phyloP scores from a whole-genome alignment of 2,888 invertebrate species.

The Nephrotoma appendiculata region DNA sequence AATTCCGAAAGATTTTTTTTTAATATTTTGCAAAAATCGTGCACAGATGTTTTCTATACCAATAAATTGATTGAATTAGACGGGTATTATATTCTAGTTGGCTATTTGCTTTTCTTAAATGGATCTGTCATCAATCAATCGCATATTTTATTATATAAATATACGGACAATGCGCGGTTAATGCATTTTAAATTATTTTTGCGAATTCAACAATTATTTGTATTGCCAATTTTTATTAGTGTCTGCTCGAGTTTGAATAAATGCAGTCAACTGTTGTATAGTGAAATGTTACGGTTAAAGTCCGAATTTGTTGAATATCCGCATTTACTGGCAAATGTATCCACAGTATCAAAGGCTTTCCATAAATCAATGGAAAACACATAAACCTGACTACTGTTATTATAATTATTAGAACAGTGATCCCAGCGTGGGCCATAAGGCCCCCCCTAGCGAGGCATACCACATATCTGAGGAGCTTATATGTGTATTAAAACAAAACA shows the following conservation, averaged over 20 bases:
- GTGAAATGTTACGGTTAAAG: too few relatives aligned
- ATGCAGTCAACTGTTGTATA: too few relatives aligned
- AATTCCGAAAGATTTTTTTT: neutral
- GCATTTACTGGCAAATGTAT: too few relatives aligned
- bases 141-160: neutral
- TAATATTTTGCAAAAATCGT: neutral
- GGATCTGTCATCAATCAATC: neutral
- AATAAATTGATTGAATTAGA: neutral
- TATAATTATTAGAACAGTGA: too few relatives aligned
- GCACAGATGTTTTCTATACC: neutral
- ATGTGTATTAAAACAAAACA: too few relatives aligned
- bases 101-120: neutral
- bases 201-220: neutral
- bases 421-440: too few relatives aligned
- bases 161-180: neutral
- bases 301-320: too few relatives aligned
- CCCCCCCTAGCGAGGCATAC: too few relatives aligned
- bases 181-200: neutral
- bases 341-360: too few relatives aligned
- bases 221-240: neutral
- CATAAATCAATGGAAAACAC: too few relatives aligned
- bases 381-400: too few relatives aligned
- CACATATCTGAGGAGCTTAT: too few relatives aligned
- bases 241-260: neutral
- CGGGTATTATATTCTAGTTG: neutral